Conservation (phyloP, 2,113 vertebrate species). For the Stomatorhinus ivindoensis region DNA sequence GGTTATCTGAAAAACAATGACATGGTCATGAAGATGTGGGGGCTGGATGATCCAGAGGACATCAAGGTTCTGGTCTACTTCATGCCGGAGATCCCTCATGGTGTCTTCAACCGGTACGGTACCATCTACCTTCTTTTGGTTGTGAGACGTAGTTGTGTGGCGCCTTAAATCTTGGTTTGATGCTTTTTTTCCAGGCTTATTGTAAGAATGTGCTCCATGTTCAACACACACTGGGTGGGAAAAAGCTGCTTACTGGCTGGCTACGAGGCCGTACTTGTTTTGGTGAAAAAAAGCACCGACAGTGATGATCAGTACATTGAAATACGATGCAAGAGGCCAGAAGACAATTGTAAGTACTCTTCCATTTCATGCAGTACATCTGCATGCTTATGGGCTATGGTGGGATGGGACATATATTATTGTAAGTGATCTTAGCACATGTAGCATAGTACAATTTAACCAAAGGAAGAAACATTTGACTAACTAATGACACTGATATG, state of each 20-base stretch:
- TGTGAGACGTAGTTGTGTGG: neutral
- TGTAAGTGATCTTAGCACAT: neutral
- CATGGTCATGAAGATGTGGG: slow-evolving; percentile 49
- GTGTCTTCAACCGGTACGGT: slow-evolving; percentile 59
- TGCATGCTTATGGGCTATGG: accelerated
- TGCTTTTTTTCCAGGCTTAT: slow-evolving; percentile 44
- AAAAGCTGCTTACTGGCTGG: slow-evolving; percentile 48
- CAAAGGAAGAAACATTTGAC: neutral
- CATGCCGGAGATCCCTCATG: slow-evolving; percentile 52
- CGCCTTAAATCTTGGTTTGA: neutral
- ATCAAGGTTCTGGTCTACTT: slow-evolving; percentile 52
- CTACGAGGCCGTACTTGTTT: slow-evolving; percentile 44
- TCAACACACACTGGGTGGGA: slow-evolving; percentile 48
- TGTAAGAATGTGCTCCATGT: slow-evolving; percentile 59
- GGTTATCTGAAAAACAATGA: slow-evolving; percentile 45
- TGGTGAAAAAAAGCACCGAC: slow-evolving; percentile 48
- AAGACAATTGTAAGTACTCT: slow-evolving; percentile 24
- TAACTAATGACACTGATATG: neutral
- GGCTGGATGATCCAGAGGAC: slow-evolving; percentile 46
- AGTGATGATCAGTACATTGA: slow-evolving; percentile 53
- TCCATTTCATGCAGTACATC: neutral
- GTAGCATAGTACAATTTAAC: neutral
- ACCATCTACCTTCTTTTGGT: neutral
- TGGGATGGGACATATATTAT: neutral
- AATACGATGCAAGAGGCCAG: slow-evolving; percentile 48